phyloP scores from a whole-genome alignment of 2,888 invertebrate genomes.

The Onthophagus sagittarius region DNA sequence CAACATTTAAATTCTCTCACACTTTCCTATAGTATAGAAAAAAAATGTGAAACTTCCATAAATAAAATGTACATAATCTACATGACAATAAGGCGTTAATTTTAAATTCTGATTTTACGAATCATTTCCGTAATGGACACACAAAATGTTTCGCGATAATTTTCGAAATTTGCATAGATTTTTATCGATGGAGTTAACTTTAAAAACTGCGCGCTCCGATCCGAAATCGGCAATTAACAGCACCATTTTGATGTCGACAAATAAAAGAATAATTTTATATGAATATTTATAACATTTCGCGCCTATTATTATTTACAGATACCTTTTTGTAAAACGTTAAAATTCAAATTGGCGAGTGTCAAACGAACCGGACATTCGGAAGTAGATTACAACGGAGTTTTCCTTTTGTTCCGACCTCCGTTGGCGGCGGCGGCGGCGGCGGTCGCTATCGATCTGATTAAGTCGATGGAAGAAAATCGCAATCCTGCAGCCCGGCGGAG shows the following conservation, averaged over 20 bases:
- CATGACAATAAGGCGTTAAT: slow-evolving; percentile 12
- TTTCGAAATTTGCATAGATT: not conserved
- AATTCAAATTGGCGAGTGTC: not conserved
- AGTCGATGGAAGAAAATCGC: slow-evolving; percentile 15
- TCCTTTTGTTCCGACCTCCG: not conserved
- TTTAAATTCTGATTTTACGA: slow-evolving; percentile 10
- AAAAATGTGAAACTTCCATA: not conserved
- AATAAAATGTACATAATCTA: slow-evolving; percentile 10
- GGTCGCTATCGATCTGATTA: slow-evolving; percentile 11
- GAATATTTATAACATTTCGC: not conserved
- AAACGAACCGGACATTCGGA: not conserved
- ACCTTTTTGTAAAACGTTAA: not conserved
- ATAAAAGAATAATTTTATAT: not conserved
- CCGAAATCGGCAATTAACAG: not conserved
- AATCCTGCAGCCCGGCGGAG: slow-evolving; percentile 26
- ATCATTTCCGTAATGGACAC: slow-evolving; percentile 8
- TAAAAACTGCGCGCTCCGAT: not conserved
- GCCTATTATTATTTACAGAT: not conserved
- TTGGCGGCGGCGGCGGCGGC: not conserved
- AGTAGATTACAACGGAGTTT: not conserved
- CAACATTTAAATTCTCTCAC: not conserved
- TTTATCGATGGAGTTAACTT: not conserved
- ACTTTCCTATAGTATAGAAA: not conserved
- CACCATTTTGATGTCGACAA: not conserved
- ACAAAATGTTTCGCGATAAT: not conserved